Evolutionary conservation across 2,113 vertebrate species (phyloP), one percentile per base, ranked within the genome.

Genomic region (Synchiropus splendidus): DNA sequence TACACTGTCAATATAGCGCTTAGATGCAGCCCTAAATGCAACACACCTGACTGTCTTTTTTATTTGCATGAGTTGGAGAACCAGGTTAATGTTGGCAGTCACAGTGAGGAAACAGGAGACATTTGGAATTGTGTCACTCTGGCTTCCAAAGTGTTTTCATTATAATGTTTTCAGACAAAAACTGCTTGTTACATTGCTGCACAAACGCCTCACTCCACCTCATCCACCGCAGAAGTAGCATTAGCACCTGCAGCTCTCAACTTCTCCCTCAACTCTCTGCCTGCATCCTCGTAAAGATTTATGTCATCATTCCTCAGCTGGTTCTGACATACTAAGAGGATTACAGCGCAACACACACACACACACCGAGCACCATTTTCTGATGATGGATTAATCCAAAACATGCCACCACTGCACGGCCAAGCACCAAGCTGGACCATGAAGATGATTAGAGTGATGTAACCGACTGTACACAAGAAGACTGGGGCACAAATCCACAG

Each of bases 311-410:
- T 63, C 64, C 58, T 58, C 33, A 46, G 64, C 53, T 54, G 42
- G 52, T 70, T 70, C 66, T 40, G 54, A 42, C 51, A 66, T 10
- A 12, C 45, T 77, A 78, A 77, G 68, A 72, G 72, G 78, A 82
- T 82, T 81, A 82, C 13, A 30, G 36, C 37, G 42, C 18, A 44
- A 52, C 42, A 60, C 51, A 64, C 49, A 58, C 27, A 45, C 41
- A 41, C 35, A 40, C 36, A 36, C 37, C 27, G 32, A 60, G 54
- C 73, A 59, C 74, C 76, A 75, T 80, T 79, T 79, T 71, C 71
- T 68, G 74, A 77, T 69, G 75, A 71, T 33, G 45, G 71, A 61
- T 78, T 81, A 85, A 80, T 81, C 78, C 77, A 56, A 74, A 73
- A 69, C 77, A 79, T 69, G 62, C 62, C 54, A 32, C 46, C 56